Base-by-base conservation (phyloP, 2,113 vertebrate genomes). In the Acrocephalus arundinaceus region DNA sequence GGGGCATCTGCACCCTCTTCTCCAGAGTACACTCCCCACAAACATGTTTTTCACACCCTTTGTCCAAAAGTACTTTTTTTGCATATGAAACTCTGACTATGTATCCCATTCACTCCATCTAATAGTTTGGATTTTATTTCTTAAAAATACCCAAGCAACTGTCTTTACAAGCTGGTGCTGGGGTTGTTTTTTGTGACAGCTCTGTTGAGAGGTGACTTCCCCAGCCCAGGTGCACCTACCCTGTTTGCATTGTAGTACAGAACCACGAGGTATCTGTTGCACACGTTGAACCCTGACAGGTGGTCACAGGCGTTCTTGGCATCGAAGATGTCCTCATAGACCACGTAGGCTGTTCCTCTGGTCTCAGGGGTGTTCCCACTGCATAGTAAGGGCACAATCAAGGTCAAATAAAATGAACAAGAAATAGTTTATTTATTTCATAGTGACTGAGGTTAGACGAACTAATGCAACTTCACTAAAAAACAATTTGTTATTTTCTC, bases 281-380 rank as follows among this genome's bases (percentile, higher is more conserved):
- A 99, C 48, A 99, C 99, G 2, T 99, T 99, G 98, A 99, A 99
- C 59, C 99, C 99, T 0, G 99, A 99, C n/a, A 99, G 97, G 91
- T 99, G 99, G 96, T 99, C 99, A 46, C 99, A 99, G 23, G 99
- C 99, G 0, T 99, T 99, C 97, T 99, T 99, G 96, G 99, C 99
- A 86, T 99, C 99, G 52, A 99, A 99, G 94, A 99, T 99, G 96
- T 99, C 99, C 98, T 99, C 99, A 31, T 99, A 99, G 20, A 99
- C 99, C 24, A 99, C 99, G 5, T 99, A 99, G 16, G 99, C 99
- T 11, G 99, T 99, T 96, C 99, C 99, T 97, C 99, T 98, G 1
- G 98, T 97, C 97, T 99, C 99, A 9, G 99, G 99, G 57, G 99
- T 99, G 94, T 99, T 99, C 10, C 99, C 99, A n/a, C 99, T 99